phyloP scores from a whole-genome alignment of 2,888 invertebrate species.

The Operophtera brumata region DNA sequence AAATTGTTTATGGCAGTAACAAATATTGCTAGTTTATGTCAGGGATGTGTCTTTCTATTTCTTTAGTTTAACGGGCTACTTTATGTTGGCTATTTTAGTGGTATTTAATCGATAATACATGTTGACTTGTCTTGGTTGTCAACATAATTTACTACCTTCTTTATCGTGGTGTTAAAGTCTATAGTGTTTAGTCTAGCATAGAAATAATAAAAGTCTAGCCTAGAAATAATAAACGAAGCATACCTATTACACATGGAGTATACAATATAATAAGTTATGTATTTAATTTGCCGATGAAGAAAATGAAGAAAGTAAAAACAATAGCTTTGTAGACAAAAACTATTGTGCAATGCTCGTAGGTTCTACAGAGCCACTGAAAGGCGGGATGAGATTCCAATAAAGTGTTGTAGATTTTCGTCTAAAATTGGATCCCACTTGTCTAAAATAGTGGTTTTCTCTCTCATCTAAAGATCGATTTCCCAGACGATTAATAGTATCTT shows the following conservation, averaged over 20 bases:
- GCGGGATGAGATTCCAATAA: no score
- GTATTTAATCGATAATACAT: slow-evolving; percentile 45
- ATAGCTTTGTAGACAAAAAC: no score
- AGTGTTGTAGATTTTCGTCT: no score
- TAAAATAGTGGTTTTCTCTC: no score
- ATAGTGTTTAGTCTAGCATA: slow-evolving; percentile 2
- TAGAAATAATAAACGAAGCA: no score
- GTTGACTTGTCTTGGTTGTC: slow-evolving; percentile 44
- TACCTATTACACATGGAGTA: no score
- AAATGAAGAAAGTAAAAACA: no score
- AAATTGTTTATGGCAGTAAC: slow-evolving; percentile 59
- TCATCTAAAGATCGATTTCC: slow-evolving; percentile 25
- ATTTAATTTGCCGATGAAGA: no score
- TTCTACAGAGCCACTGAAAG: no score
- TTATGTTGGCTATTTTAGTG: slow-evolving; percentile 36
- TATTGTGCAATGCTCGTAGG: no score
- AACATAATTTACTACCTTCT: slow-evolving; percentile 38
- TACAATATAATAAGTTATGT: no score
- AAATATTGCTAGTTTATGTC: slow-evolving; percentile 57
- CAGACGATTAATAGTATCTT: slow-evolving; percentile 39
- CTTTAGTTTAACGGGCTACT: slow-evolving; percentile 41
- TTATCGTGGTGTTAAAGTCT: slow-evolving; percentile 11
- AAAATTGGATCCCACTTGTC: no score
- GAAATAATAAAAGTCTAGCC: background rate
- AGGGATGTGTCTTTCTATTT: slow-evolving; percentile 48